phyloP scores from a whole-genome alignment of 2,113 vertebrate species.

The Psammodynastes pulverulentus region DNA sequence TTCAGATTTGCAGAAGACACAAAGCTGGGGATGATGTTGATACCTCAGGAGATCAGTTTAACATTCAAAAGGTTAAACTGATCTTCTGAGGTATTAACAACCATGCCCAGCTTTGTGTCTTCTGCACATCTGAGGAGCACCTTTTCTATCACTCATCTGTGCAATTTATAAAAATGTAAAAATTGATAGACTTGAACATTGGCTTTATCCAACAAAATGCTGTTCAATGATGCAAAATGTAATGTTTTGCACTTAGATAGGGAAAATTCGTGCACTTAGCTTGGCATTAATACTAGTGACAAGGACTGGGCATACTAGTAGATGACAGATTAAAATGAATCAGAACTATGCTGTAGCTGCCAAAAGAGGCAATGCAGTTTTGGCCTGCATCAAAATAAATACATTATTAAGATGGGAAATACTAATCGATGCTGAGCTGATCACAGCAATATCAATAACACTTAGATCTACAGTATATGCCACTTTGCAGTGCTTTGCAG shows the following conservation, averaged over 20 bases:
- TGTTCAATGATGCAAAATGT: neutral
- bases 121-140: neutral
- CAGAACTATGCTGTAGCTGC: neutral
- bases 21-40: neutral
- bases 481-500: neutral
- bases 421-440: neutral
- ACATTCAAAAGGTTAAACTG: neutral
- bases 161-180: neutral
- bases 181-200: neutral
- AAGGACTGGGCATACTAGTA: neutral
- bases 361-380: neutral
- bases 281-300: neutral
- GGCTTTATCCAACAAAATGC: neutral
- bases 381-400: neutral
- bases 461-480: neutral
- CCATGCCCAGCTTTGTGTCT: neutral
- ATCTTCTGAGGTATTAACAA: no score
- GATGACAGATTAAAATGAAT: neutral
- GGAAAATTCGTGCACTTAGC: neutral
- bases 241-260: neutral
- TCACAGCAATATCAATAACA: neutral
- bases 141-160: neutral
- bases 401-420: neutral
- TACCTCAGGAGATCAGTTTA: neutral
- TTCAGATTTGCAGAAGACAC: neutral